Conservation (phyloP, 1,140 invertebrate genomes). For the Campoletis sonorensis region DNA sequence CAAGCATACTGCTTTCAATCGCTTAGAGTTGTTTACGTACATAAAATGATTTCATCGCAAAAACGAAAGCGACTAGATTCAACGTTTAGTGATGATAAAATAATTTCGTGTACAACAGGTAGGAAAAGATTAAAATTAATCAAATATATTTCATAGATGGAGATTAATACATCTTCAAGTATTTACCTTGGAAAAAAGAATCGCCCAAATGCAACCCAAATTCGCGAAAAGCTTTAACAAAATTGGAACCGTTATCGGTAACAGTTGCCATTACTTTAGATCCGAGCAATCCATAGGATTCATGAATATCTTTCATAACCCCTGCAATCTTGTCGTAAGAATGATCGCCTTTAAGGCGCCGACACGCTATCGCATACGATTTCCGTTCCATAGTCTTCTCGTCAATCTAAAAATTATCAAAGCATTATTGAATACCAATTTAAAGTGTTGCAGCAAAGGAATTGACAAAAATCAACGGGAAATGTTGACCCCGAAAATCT, state of each 20-base stretch:
- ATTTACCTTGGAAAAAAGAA: conserved; percentile 26
- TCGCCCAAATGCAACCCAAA: conserved; percentile 48
- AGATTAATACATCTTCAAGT: no score
- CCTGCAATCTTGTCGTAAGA: conserved; percentile 48
- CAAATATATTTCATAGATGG: background rate
- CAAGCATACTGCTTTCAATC: background rate
- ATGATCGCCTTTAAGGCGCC: conserved; percentile 57
- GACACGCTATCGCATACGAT: conserved; percentile 47
- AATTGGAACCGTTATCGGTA: conserved; percentile 57
- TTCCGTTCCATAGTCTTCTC: conserved; percentile 16
- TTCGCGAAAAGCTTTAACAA: conserved; percentile 45
- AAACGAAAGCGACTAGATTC: no score
- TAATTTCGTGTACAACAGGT: no score
- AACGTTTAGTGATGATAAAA: no score
- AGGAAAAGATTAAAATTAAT: background rate
- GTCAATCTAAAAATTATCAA: conserved; percentile 29
- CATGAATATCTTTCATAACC: conserved; percentile 46
- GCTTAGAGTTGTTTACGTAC: background rate
- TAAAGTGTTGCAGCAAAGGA: no score
- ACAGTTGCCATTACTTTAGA: conserved; percentile 54
- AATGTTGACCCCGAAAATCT: no score
- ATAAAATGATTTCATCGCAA: no score
- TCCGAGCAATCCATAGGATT: conserved; percentile 45
- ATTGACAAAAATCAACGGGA: no score
- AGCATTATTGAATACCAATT: no score